phyloP scores from a whole-genome alignment of 1,140 invertebrate species.

The Tribolium castaneum region DNA sequence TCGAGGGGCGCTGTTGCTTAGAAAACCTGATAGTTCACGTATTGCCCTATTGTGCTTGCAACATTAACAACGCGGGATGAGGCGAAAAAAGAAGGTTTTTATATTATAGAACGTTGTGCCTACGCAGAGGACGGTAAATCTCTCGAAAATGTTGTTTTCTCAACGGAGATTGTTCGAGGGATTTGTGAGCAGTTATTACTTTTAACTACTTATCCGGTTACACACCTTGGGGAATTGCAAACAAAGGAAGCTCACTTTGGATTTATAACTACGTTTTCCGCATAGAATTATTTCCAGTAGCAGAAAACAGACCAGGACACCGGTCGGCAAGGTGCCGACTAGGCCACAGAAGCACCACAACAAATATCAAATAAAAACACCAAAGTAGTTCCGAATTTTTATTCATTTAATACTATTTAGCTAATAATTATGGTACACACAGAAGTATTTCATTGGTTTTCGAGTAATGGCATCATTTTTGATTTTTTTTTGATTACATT shows the following conservation, averaged over 20 bases:
- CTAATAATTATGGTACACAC: too few relatives aligned
- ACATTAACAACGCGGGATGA: slow-evolving; percentile 6
- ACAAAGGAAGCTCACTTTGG: slow-evolving; percentile 10
- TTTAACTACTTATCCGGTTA: slow-evolving; percentile 20
- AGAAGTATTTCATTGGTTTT: too few relatives aligned
- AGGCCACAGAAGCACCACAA: not conserved
- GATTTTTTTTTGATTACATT: too few relatives aligned
- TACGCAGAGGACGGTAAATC: not conserved
- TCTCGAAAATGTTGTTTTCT: slow-evolving; percentile 13
- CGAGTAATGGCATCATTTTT: too few relatives aligned
- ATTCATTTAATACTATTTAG: too few relatives aligned
- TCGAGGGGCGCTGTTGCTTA: slow-evolving; percentile 13
- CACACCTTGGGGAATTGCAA: slow-evolving; percentile 5
- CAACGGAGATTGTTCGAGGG: not conserved
- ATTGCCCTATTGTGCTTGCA: slow-evolving; percentile 23
- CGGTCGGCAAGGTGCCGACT: not conserved
- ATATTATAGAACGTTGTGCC: not conserved
- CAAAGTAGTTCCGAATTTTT: too few relatives aligned
- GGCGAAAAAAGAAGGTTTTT: not conserved
- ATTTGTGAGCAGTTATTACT: slow-evolving; percentile 15
- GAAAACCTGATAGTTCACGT: slow-evolving; percentile 29
- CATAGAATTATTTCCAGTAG: not conserved
- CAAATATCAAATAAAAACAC: too few relatives aligned
- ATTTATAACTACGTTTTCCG: not conserved
- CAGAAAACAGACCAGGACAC: not conserved